Percentiles rank a stretch among this genome's conserved stretches.
These are phyloP conservation scores for Clistopyga incitator DNA, from an alignment of 2,888 invertebrate genomes.

Conservation along the genomic window DNA sequence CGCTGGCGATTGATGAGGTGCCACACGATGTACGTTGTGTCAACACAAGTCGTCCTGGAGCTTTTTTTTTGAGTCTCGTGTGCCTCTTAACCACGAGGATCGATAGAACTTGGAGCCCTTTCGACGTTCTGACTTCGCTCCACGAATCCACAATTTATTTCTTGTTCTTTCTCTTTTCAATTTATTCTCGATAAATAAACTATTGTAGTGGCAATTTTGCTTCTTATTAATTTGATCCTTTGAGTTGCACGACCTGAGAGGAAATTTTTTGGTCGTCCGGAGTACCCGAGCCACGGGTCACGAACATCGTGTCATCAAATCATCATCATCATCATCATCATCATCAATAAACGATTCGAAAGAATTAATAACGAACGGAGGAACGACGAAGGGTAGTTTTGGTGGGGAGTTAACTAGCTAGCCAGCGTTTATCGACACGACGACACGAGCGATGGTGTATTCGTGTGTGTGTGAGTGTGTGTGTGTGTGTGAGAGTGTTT, in stretches of 20 bases:
- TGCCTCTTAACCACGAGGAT: conserved; percentile 7
- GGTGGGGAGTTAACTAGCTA: conserved; percentile 73
- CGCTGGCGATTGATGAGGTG: background rate
- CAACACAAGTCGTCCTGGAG: background rate
- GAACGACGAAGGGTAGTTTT: conserved; percentile 73
- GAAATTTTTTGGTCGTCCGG: conserved; percentile 20
- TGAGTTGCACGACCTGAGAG: background rate
- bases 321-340: conserved; percentile 26
- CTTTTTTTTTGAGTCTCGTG: background rate
- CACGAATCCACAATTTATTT: conserved; percentile 9
- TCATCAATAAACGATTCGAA: conserved; percentile 56
- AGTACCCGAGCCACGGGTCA: conserved; percentile 58
- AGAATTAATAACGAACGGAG: conserved; percentile 71
- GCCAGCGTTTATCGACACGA: conserved; percentile 72
- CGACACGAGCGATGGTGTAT: conserved; percentile 59
- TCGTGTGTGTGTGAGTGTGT: no score
- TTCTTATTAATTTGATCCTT: conserved; percentile 1
- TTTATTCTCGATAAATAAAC: conserved; percentile 7
- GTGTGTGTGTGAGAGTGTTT: conserved; percentile 30
- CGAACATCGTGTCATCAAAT: conserved; percentile 66
- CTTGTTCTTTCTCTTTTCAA: background rate
- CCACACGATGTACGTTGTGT: background rate
- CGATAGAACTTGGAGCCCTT: conserved; percentile 5
- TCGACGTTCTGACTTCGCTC: background rate
- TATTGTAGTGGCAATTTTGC: background rate